A percentile compares a stretch with the other conserved stretches of the same genome.
Conservation (phyloP, 2,113 vertebrate species). For the Glaucomys volans region DNA sequence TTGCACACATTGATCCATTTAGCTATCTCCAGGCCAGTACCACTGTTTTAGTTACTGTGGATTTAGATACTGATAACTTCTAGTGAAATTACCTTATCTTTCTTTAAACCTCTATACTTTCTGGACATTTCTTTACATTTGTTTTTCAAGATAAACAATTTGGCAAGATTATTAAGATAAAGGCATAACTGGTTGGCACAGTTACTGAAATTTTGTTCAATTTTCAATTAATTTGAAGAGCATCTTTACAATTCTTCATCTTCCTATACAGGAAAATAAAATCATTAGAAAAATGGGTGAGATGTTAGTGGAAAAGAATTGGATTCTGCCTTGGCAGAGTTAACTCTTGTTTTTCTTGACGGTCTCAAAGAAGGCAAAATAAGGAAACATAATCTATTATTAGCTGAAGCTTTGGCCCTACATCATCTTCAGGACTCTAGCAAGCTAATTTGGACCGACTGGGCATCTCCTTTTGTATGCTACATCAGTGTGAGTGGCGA, state of each 20-base stretch:
- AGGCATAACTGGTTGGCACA: neutral
- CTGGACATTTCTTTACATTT: neutral
- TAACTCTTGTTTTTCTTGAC: neutral
- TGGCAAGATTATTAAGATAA: conserved; percentile 7
- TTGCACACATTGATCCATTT: neutral
- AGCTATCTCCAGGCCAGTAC: neutral
- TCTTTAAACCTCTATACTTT: neutral
- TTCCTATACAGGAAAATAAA: neutral
- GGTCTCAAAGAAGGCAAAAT: neutral
- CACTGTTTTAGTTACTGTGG: neutral
- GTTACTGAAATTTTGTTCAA: conserved; percentile 30
- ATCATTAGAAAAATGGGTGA: neutral
- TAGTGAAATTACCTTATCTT: neutral
- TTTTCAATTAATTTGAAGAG: neutral
- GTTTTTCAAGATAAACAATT: conserved; percentile 10
- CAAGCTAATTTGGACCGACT: neutral
- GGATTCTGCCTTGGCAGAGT: neutral
- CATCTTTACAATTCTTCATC: neutral
- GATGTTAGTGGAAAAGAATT: neutral
- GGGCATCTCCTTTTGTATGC: neutral
- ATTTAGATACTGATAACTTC: neutral
- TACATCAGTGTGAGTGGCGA: neutral
- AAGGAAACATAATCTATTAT: neutral
- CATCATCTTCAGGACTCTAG: neutral
- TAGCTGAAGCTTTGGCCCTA: neutral